Conservation (phyloP, 2,113 vertebrate species). For the Colistium nudipinnis region DNA sequence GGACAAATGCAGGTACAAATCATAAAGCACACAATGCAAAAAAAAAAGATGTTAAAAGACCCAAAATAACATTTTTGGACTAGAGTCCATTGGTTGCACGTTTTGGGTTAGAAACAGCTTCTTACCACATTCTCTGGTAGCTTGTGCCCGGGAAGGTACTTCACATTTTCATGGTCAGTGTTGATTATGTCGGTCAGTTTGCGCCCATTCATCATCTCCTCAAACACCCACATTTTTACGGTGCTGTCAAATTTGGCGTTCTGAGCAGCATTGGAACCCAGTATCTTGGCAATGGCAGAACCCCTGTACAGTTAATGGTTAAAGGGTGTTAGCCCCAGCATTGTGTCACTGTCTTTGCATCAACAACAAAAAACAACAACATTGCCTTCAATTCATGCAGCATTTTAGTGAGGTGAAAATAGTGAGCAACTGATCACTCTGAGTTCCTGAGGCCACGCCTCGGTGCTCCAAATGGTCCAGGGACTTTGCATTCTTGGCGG, state of each 20-base stretch:
- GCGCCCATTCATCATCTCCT: constrained; percentile 88
- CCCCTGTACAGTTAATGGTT: constrained; percentile 82
- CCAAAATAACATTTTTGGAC: too few species aligned
- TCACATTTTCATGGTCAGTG: constrained; percentile 92
- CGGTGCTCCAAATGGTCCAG: too few species aligned
- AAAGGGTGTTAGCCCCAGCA: not conserved
- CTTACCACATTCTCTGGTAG: constrained; percentile 95
- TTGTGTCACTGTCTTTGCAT: too few species aligned
- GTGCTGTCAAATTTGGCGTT: constrained; percentile 85
- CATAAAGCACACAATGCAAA: too few species aligned
- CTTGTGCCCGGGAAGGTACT: constrained; percentile 94
- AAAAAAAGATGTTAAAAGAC: too few species aligned
- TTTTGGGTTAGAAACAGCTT: not conserved
- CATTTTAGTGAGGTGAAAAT: too few species aligned
- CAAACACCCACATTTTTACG: constrained; percentile 97
- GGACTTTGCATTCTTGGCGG: too few species aligned
- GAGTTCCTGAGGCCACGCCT: too few species aligned
- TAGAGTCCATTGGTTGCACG: not conserved
- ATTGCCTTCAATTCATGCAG: too few species aligned
- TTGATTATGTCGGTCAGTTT: constrained; percentile 96
- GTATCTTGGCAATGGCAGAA: constrained; percentile 95
- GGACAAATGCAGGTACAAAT: not conserved
- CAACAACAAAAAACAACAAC: too few species aligned
- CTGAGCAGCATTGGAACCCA: constrained; percentile 85
- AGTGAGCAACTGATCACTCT: too few species aligned